These are phyloP conservation scores for Lasioglossum vierecki DNA, from an alignment of 2,888 invertebrate species.

Conservation along the genomic window DNA sequence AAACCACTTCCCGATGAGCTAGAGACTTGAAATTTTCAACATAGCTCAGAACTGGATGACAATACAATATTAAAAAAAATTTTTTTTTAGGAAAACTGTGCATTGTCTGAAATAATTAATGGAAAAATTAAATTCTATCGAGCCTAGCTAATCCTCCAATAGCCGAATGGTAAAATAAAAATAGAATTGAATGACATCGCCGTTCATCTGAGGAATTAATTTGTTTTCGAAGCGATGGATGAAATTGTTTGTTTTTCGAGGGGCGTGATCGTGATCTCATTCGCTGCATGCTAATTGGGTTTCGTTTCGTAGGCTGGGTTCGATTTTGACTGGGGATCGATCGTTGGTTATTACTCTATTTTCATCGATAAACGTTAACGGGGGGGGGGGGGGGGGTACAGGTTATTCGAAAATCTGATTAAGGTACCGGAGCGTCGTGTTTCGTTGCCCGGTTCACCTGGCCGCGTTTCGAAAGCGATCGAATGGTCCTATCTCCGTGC, in stretches of 20 bases:
- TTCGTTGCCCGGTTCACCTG: not conserved
- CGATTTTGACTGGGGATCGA: not conserved
- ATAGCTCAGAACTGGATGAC: too few species aligned
- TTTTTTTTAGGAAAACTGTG: too few species aligned
- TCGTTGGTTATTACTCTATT: not conserved
- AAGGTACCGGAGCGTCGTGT: not conserved
- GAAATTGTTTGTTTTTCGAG: not conserved
- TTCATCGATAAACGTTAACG: not conserved
- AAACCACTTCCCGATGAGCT: too few species aligned
- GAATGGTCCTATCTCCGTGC: not conserved
- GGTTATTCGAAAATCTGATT: not conserved
- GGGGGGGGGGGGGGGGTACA: too few species aligned
- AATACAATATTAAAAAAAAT: too few species aligned
- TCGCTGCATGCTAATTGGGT: not conserved
- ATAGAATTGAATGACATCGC: not conserved
- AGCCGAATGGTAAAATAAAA: not conserved
- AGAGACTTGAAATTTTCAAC: too few species aligned
- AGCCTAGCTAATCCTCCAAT: not conserved
- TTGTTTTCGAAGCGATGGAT: not conserved
- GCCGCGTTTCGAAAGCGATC: slow-evolving; percentile 10
- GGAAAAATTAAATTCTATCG: not conserved
- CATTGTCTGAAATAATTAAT: too few species aligned
- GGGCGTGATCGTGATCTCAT: not conserved
- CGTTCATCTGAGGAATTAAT: not conserved
- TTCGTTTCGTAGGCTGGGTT: not conserved